Percentiles rank a stretch among this genome's conserved stretches.
Evolutionary conservation across 2,888 invertebrate genomes (phyloP).

Genomic region (Ichneumon xanthorius): DNA sequence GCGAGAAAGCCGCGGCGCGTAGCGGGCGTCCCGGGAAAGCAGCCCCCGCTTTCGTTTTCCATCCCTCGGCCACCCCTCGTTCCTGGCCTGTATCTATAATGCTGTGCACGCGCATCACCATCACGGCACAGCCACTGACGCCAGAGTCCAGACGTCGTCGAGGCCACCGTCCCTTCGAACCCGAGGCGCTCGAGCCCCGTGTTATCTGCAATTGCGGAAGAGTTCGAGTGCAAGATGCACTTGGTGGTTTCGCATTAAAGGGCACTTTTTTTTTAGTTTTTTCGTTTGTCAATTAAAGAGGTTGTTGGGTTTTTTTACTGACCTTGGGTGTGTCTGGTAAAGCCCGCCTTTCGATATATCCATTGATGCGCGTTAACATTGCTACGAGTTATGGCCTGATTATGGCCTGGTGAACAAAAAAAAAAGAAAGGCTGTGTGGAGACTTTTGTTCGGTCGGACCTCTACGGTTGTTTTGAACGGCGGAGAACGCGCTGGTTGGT

Average conservation of each 20-base stretch:
- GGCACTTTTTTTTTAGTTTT: too few relatives aligned
- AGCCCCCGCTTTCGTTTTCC: slow-evolving; percentile 30
- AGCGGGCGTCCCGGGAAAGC: slow-evolving; percentile 43
- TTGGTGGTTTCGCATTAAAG: too few relatives aligned
- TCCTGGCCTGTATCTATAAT: slow-evolving; percentile 10
- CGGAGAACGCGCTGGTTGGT: neutral
- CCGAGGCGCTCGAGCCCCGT: neutral
- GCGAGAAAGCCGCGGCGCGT: slow-evolving; percentile 32
- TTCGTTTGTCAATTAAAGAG: too few relatives aligned
- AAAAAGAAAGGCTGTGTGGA: neutral
- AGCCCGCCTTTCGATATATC: too few relatives aligned
- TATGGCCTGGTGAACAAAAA: too few relatives aligned
- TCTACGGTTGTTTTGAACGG: neutral
- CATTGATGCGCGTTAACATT: too few relatives aligned
- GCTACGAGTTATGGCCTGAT: too few relatives aligned
- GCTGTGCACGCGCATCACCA: slow-evolving; percentile 17
- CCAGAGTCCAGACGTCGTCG: slow-evolving; percentile 19
- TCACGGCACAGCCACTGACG: slow-evolving; percentile 7
- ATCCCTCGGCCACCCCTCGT: neutral
- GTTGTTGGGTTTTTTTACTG: too few relatives aligned
- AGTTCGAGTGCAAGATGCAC: neutral
- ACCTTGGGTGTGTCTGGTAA: too few relatives aligned
- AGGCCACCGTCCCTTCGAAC: slow-evolving; percentile 15
- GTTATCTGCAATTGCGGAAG: neutral
- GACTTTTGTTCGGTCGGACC: neutral